phyloP scores from a whole-genome alignment of 1,140 invertebrate species.

The Physella acuta region DNA sequence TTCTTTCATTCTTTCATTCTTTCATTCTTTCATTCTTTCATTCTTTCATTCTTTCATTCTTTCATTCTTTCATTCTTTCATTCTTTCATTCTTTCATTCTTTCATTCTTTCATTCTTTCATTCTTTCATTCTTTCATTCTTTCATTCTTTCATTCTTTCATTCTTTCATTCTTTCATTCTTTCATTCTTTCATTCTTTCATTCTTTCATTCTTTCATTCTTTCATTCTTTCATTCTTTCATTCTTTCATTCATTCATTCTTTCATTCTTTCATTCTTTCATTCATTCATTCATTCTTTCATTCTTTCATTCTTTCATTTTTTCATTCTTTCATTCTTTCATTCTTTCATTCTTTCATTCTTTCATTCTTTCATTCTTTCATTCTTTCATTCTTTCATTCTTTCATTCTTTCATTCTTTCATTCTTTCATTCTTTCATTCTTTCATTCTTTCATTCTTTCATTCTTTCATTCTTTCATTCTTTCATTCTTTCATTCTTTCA shows the following conservation, averaged over 20 bases:
- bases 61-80: neutral
- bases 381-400: neutral
- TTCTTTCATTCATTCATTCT: neutral
- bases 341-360: neutral
- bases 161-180: neutral
- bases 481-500: neutral
- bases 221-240: neutral
- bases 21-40: neutral
- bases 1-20: neutral
- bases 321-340: neutral
- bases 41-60: neutral
- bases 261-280: neutral
- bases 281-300: neutral
- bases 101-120: neutral
- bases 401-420: neutral
- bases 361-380: neutral
- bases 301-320: neutral
- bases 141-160: neutral
- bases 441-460: neutral
- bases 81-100: neutral
- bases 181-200: neutral
- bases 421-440: neutral
- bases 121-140: neutral
- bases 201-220: neutral
- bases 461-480: neutral